Conservation (phyloP, 2,113 vertebrate genomes). For the cattle (Bos taurus) region DNA sequence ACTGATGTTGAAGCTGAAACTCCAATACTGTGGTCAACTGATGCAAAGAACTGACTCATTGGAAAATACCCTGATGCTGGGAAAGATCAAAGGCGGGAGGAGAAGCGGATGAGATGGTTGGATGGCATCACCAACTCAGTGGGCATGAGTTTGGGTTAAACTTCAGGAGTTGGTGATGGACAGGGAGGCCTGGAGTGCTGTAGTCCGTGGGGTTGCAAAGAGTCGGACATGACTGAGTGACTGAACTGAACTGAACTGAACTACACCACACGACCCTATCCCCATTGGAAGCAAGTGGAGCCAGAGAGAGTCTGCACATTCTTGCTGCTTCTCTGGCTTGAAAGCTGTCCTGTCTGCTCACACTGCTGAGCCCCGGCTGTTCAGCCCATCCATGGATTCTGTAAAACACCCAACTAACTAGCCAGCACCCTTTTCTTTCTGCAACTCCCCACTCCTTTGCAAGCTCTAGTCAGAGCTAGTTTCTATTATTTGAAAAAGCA, state of each 20-base stretch:
- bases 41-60: background rate
- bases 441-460: background rate
- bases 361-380: background rate
- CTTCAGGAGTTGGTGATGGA: background rate
- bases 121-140: background rate
- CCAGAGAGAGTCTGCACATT: fast-evolving
- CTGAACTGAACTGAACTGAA: background rate
- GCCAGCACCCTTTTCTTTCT: background rate
- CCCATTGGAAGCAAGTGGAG: background rate
- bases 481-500: background rate
- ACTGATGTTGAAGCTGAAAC: background rate
- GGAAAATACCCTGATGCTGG: background rate
- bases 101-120: background rate
- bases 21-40: background rate
- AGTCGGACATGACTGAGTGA: background rate
- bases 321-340: background rate
- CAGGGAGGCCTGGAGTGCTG: background rate
- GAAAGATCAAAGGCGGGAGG: background rate
- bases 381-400: background rate
- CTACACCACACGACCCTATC: fast-evolving
- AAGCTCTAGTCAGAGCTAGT: background rate
- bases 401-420: background rate
- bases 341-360: background rate
- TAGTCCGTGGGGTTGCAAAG: background rate
- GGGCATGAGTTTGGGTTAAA: background rate